Conservation (phyloP, 2,797 vertebrate species). For the Sebastes minor region DNA sequence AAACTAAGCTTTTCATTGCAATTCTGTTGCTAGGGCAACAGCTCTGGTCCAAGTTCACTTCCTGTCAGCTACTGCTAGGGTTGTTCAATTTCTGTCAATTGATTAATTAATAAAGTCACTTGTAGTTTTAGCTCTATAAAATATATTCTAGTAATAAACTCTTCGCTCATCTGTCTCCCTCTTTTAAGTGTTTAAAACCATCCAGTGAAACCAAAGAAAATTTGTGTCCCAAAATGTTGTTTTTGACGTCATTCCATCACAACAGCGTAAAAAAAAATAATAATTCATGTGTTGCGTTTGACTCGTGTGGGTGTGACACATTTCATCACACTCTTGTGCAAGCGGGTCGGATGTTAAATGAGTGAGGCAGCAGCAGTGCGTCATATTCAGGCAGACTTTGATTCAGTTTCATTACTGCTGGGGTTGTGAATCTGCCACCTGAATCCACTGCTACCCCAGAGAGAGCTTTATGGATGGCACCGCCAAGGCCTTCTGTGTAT, state of each 20-base stretch:
- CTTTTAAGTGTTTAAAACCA: neutral
- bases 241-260: neutral
- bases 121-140: neutral
- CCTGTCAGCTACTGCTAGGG: neutral
- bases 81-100: neutral
- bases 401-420: slow-evolving; percentile 68
- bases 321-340: slow-evolving; percentile 51
- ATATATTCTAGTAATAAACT: neutral
- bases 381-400: slow-evolving; percentile 52
- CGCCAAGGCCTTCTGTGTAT: slow-evolving; percentile 19
- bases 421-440: slow-evolving; percentile 70
- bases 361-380: slow-evolving; percentile 36
- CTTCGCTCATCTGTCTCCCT: neutral
- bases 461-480: slow-evolving; percentile 60
- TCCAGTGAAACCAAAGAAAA: neutral
- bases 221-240: neutral
- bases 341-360: slow-evolving; percentile 18
- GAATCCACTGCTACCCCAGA: slow-evolving; percentile 36
- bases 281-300: neutral
- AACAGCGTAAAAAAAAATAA: neutral
- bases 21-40: neutral
- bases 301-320: slow-evolving; percentile 27
- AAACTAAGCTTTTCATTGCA: neutral
- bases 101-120: neutral
- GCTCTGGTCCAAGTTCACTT: neutral